A percentile compares a stretch with the other conserved stretches of the same genome.
These are phyloP conservation scores for Chrysomela aeneicollis DNA, from an alignment of 2,888 invertebrate genomes.

Conservation along the genomic window DNA sequence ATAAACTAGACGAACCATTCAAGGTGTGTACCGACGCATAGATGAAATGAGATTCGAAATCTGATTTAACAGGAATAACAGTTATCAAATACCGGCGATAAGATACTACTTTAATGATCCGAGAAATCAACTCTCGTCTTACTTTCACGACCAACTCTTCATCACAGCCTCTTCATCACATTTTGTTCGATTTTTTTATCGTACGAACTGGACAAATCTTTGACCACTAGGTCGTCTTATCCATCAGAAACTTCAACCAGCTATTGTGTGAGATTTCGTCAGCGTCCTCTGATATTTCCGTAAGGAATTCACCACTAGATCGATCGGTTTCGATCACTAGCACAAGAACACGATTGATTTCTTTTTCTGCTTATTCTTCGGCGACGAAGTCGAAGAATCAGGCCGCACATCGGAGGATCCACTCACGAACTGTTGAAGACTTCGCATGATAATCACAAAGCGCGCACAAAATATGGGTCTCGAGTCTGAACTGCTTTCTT, in stretches of 20 bases:
- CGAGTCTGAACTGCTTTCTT: slow-evolving; percentile 41
- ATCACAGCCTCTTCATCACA: neutral
- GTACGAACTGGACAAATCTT: neutral
- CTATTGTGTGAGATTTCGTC: slow-evolving; percentile 1
- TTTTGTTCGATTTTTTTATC: neutral
- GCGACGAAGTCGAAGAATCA: neutral
- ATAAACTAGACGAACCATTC: neutral
- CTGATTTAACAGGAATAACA: neutral
- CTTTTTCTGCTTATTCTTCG: neutral
- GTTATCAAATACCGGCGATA: neutral
- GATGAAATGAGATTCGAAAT: neutral
- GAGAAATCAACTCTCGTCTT: neutral
- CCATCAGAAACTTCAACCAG: slow-evolving; percentile 1
- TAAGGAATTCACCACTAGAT: neutral
- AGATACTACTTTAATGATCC: neutral
- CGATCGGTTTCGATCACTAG: neutral
- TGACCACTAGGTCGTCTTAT: slow-evolving; percentile 5
- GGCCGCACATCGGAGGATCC: slow-evolving; percentile 12
- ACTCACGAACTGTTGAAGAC: slow-evolving; percentile 1
- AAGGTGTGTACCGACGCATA: slow-evolving; percentile 1
- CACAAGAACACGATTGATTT: neutral
- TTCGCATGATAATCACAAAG: slow-evolving; percentile 8
- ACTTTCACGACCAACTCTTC: slow-evolving; percentile 1
- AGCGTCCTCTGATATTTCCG: slow-evolving; percentile 2
- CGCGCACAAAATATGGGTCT: slow-evolving; percentile 14